A percentile compares a stretch with the other conserved stretches of the same genome.
Evolutionary conservation across 2,888 invertebrate genomes (phyloP).

Genomic region (Xestia rhomboidea): DNA sequence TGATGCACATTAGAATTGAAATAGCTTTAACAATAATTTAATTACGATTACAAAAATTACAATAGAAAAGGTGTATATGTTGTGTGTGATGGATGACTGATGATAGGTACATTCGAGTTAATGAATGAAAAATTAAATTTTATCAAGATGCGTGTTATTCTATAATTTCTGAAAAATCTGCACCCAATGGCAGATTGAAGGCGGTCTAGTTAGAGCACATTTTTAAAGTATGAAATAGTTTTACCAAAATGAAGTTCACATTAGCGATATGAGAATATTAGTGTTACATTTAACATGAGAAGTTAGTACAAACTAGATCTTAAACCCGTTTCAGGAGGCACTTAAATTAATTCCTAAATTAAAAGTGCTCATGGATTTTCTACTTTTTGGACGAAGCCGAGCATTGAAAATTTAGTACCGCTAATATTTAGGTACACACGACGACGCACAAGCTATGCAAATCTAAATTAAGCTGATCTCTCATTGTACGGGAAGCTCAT

Average conservation of each 20-base stretch:
- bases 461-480: too few relatives aligned
- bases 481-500: too few relatives aligned
- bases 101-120: not conserved
- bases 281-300: conserved; percentile 25
- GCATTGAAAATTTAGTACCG: not conserved
- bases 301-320: conserved; percentile 35
- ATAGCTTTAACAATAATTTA: conserved; percentile 22
- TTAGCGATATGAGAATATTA: conserved; percentile 32
- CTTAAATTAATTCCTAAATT: not conserved
- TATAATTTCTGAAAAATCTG: not conserved
- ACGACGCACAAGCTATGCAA: too few relatives aligned
- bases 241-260: conserved; percentile 4
- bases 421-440: too few relatives aligned
- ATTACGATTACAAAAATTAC: conserved; percentile 25
- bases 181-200: not conserved
- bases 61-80: conserved; percentile 18
- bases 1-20: conserved; percentile 26
- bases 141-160: not conserved
- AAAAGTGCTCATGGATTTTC: not conserved
- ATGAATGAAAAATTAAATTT: not conserved
- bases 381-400: not conserved
- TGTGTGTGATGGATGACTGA: not conserved
- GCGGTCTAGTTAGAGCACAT: not conserved
- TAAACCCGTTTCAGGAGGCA: not conserved
- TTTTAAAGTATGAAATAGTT: not conserved